Conservation (phyloP, 2,113 vertebrate genomes). For the Junco hyemalis region DNA sequence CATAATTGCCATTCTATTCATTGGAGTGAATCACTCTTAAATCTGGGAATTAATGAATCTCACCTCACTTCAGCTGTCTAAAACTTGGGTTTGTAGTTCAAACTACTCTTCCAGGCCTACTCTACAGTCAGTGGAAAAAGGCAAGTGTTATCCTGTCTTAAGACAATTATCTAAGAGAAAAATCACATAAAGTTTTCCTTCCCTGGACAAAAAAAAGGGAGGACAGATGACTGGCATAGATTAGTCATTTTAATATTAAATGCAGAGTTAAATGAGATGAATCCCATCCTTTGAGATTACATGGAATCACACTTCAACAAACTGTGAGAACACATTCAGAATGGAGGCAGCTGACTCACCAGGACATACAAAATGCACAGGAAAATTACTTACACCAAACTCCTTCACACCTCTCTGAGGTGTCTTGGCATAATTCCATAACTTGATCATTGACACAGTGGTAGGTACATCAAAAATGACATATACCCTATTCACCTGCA, state of each 20-base stretch:
- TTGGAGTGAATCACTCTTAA: not conserved
- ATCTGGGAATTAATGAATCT: slow-evolving; percentile 32
- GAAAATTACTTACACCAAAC: slow-evolving; percentile 86
- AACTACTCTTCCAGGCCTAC: not conserved
- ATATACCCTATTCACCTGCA: slow-evolving; percentile 94
- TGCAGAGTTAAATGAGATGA: not conserved
- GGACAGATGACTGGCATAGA: not conserved
- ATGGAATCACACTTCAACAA: slow-evolving; percentile 34
- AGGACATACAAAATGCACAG: not conserved
- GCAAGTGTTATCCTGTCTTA: not conserved
- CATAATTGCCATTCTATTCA: slow-evolving; percentile 27
- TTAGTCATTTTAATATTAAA: slow-evolving; percentile 24
- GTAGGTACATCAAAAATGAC: slow-evolving; percentile 94
- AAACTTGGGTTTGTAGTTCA: not conserved
- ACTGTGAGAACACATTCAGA: not conserved
- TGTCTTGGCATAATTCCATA: slow-evolving; percentile 98
- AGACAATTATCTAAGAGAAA: not conserved
- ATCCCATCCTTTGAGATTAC: not conserved
- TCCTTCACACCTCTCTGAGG: slow-evolving; percentile 94
- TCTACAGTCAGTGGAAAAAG: not conserved
- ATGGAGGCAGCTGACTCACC: not conserved
- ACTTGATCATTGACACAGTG: slow-evolving; percentile 94
- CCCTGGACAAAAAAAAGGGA: not conserved
- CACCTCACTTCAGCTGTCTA: slow-evolving; percentile 17
- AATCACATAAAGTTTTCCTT: not conserved